A percentile compares a stretch with the other conserved stretches of the same genome.
Evolutionary conservation across 2,888 invertebrate species (phyloP).

Genomic region (Coelinius sp.): DNA sequence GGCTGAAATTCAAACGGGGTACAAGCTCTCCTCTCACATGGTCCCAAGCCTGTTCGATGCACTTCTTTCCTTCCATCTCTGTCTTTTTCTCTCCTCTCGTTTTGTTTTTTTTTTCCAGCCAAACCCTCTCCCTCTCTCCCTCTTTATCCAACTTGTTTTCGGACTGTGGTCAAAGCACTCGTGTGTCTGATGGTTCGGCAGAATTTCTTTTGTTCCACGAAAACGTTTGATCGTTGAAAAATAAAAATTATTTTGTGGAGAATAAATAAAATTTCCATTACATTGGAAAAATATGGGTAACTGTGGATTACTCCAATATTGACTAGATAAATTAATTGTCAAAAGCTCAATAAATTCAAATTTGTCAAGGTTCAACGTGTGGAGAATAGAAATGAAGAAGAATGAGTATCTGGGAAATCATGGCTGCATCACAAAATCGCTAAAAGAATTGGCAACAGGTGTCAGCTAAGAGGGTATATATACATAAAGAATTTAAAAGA

Average conservation of each 20-base stretch:
- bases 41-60: constrained; percentile 41
- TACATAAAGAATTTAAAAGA: constrained; percentile 51
- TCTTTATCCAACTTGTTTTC: constrained; percentile 33
- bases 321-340: not conserved
- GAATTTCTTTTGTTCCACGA: constrained; percentile 30
- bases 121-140: constrained; percentile 8
- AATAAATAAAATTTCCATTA: not conserved
- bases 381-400: too few species aligned
- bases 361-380: not conserved
- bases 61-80: constrained; percentile 28
- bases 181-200: constrained; percentile 19
- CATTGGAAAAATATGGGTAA: constrained; percentile 21
- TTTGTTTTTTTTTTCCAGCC: too few species aligned
- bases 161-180: constrained; percentile 41
- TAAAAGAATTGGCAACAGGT: constrained; percentile 52
- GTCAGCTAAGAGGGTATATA: constrained; percentile 46
- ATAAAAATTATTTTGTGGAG: not conserved
- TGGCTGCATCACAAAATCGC: constrained; percentile 33
- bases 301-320: not conserved
- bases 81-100: constrained; percentile 17
- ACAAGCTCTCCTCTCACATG: constrained; percentile 33
- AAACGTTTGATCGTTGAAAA: constrained; percentile 22
- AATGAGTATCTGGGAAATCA: constrained; percentile 36
- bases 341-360: not conserved
- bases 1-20: constrained; percentile 63